These are phyloP conservation scores for human (Homo sapiens) DNA, from an alignment of 2,113 vertebrate genomes.

Conservation along the genomic window GRCh38 chr12:13198501-13199000, in stretches of 20 bases:
- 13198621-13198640: background rate
- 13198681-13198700: background rate
- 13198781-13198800: background rate
- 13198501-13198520: background rate
- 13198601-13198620: background rate
- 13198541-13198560: background rate
- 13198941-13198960: no score
- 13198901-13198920: background rate
- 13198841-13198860: background rate
- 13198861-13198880: background rate
- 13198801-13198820: background rate
- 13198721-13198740: background rate
- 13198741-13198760: background rate
- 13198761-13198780: background rate
- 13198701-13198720: background rate
- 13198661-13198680: background rate
- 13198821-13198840: background rate
- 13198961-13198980: background rate
- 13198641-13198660: background rate
- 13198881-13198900: background rate
- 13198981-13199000: background rate
- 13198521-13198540: background rate
- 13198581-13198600: background rate
- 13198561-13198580: constrained; percentile 43
- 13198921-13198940: background rate